Evolutionary conservation across 2,888 invertebrate species (phyloP).

Genomic region (Drosophila borborema): DNA sequence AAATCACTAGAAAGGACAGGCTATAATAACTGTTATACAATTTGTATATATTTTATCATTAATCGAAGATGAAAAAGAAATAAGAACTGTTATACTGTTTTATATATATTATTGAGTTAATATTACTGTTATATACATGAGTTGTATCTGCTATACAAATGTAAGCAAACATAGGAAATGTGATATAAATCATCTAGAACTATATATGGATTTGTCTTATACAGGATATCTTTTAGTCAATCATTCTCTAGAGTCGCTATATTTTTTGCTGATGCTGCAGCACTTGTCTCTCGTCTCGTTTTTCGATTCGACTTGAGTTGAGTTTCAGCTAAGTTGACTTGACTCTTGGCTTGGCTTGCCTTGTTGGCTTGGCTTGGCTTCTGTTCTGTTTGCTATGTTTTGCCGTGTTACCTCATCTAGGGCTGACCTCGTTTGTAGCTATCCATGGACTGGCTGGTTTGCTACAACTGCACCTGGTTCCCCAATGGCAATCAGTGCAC

Average conservation of each 20-base stretch:
- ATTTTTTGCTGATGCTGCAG: slow-evolving; percentile 45
- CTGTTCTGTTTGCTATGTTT: slow-evolving; percentile 52
- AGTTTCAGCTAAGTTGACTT: slow-evolving; percentile 26
- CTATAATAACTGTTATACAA: too few species aligned
- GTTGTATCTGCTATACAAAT: background rate
- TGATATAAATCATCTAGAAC: background rate
- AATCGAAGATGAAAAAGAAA: too few species aligned
- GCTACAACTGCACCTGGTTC: slow-evolving; percentile 17
- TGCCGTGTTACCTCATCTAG: slow-evolving; percentile 40
- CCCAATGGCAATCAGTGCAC: slow-evolving; percentile 65
- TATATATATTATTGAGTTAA: too few species aligned
- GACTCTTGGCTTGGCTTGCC: slow-evolving; percentile 39
- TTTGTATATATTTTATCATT: too few species aligned
- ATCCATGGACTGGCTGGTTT: slow-evolving; percentile 8
- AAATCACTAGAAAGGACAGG: too few species aligned
- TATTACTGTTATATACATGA: background rate
- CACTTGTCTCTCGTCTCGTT: slow-evolving; percentile 28
- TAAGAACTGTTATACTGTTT: too few species aligned
- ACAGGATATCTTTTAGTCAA: background rate
- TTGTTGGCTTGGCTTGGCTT: slow-evolving; percentile 6
- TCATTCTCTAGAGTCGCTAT: too few species aligned
- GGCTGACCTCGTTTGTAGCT: slow-evolving; percentile 60
- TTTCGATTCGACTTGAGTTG: slow-evolving; percentile 23
- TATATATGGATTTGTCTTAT: background rate
- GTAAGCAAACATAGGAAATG: background rate